Conservation (phyloP, 2,113 vertebrate species). For the Scytalopus superciliaris region DNA sequence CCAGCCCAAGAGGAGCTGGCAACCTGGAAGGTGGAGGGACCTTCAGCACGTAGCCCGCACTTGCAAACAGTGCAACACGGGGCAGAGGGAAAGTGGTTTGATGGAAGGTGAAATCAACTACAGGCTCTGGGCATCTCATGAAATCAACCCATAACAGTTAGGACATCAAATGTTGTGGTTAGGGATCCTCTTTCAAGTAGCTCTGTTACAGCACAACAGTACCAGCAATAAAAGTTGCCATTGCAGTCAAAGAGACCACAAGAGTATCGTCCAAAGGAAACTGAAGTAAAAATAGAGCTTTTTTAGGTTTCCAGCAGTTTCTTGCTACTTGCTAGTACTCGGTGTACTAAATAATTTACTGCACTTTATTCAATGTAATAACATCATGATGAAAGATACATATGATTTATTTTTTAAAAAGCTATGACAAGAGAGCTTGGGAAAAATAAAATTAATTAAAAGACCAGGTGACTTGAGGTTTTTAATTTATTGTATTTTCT, state of each 20-base stretch:
- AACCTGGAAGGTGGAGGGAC: background rate
- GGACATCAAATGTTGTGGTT: background rate
- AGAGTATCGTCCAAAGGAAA: background rate
- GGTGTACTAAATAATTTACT: background rate
- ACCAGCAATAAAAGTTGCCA: background rate
- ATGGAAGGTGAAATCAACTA: background rate
- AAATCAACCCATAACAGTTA: background rate
- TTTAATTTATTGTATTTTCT: background rate
- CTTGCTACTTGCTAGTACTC: background rate
- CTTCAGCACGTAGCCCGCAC: fast-evolving
- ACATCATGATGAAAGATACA: background rate
- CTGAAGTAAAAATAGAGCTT: background rate
- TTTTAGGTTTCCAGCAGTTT: background rate
- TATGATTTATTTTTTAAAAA: conserved; percentile 19
- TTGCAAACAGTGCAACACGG: fast-evolving
- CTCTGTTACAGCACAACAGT: background rate
- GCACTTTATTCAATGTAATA: conserved; percentile 13
- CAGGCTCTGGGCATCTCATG: background rate
- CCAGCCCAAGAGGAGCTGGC: background rate
- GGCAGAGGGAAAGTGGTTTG: background rate
- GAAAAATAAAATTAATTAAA: conserved; percentile 48
- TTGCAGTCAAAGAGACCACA: background rate
- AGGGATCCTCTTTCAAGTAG: background rate
- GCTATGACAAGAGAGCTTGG: background rate
- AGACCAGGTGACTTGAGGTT: background rate